Evolutionary conservation across 2,888 invertebrate genomes (phyloP), one percentile per base, ranked within the genome.

Genomic region (Pristionchus exspectatus): DNA sequence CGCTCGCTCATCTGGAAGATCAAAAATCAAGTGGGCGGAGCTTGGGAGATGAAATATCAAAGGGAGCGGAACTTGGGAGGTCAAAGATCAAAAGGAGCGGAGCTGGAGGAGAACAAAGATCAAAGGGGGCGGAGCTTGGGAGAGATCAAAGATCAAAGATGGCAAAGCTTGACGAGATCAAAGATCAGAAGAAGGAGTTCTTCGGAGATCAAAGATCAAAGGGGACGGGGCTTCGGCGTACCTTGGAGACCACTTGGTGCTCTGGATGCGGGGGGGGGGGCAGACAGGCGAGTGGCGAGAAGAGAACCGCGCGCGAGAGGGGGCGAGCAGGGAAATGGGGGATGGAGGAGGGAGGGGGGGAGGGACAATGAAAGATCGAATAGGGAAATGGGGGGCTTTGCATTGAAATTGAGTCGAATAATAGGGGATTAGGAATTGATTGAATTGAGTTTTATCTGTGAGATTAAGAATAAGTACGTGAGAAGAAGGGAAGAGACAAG

Each of bases 1-100:
- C 74, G 38, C 74, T 74, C 38, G 38, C 74, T 74, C 74, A 74
- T 74, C 74, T 72, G 33, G n/a, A 50, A 50, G 59, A 18, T 18
- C 21, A 63, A 21, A 7, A 4, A 21, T 21, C 21, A 63, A 10
- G 16, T n/a, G 69, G 74, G 74, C 74, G 74, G 74, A 74, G 74
- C 38, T 74, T 74, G 18, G 1, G 74, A 27, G 14, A 27, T 14
- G 27, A 27, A 27, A 27, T 27, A 69, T 24, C 33, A 16, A 21
- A 38, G 38, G 74, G 74, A 38, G 38, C 74, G 74, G 74, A 74
- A 38, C 74, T 74, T 74, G 2, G 27, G 10, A 5, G 18, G 30
- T 38, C 14, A 10, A 16, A 30, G 14, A 12, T 56, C 12, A 56
- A 56, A 18, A 56, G 18, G 27, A 30, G 69, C 30, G 69, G 69